Conservation (phyloP, 1,140 invertebrate species). For the Tetraneura akinire region DNA sequence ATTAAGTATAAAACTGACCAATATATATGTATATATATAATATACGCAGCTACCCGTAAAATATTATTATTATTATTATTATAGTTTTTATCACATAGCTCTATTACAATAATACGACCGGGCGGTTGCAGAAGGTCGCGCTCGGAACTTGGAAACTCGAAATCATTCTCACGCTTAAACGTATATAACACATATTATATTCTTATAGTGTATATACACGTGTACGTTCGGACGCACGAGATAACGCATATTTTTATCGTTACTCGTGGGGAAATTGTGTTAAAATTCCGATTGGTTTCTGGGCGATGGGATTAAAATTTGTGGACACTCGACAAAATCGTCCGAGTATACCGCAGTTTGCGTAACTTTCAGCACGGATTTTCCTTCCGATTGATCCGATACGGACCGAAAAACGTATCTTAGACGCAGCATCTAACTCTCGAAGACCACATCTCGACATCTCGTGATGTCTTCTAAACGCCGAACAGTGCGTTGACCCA, state of each 20-base stretch:
- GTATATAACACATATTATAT: too few relatives aligned
- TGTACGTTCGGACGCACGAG: not conserved
- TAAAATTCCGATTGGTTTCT: constrained; percentile 46
- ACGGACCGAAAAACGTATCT: not conserved
- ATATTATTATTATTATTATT: not conserved
- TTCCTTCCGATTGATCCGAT: constrained; percentile 31
- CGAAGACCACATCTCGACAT: not conserved
- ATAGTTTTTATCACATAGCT: not conserved
- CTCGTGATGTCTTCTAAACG: not conserved
- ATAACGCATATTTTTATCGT: too few relatives aligned
- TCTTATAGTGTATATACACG: too few relatives aligned
- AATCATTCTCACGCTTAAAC: constrained; percentile 35
- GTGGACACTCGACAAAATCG: constrained; percentile 7
- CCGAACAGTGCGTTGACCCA: constrained; percentile 32
- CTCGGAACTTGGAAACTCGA: not conserved
- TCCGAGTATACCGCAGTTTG: too few relatives aligned
- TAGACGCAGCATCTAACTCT: not conserved
- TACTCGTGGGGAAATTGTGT: too few relatives aligned
- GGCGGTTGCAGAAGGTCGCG: not conserved
- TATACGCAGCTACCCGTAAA: too few relatives aligned
- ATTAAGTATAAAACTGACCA: too few relatives aligned
- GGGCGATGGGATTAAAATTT: constrained; percentile 24
- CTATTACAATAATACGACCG: too few relatives aligned
- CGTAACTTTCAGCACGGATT: constrained; percentile 28
- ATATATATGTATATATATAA: too few relatives aligned